Evolutionary conservation across 2,113 vertebrate genomes (phyloP), one percentile per base, ranked within the genome.

Genomic region (Oxygymnocypris stewartii): DNA sequence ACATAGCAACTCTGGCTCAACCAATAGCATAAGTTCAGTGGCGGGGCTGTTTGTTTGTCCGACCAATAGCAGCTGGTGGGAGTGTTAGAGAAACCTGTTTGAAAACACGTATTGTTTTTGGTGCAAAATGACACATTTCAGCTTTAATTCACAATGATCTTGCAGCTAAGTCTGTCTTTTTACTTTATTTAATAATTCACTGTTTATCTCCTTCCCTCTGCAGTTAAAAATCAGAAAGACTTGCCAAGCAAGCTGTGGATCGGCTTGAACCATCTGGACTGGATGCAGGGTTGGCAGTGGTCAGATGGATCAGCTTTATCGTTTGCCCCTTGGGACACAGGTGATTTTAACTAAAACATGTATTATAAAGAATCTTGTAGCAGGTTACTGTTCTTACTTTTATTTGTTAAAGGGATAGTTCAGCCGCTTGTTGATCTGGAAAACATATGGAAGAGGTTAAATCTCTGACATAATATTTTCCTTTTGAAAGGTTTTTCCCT

Each of bases 251-350:
- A 90, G 87, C 95, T 98, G 91, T 99, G 98, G 98, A 97, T 97
- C 83, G 98, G 98, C 61, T 94, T 99, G 88, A 98, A 99, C 92
- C 97, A 97, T 40, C 91, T 99, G 80, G 97, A 97, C 4, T 79
- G 91, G 82, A 92, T 95, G 89, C 95, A 96, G 84, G 98, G 98
- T 23, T 99, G 98, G 98, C 97, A 98, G 92, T 99, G 98, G 98
- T 97, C 97, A 8, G 97, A 99, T 69, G 95, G 96, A 84, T 96
- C 93, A 6, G 96, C 97, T 11, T 90, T 98, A 76, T 92, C 91
- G 69, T 92, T 96, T 89, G 85, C 97, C 82, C 97, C 92, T 89
- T 99, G 97, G 97, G 93, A 96, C 89, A 71, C 92, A 95, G 97
- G 98, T 98, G 85, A 88, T 86, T 69, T 61, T 12, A 57, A 35